phyloP scores from a whole-genome alignment of 2,113 vertebrate genomes.

The Cavia porcellus region DNA sequence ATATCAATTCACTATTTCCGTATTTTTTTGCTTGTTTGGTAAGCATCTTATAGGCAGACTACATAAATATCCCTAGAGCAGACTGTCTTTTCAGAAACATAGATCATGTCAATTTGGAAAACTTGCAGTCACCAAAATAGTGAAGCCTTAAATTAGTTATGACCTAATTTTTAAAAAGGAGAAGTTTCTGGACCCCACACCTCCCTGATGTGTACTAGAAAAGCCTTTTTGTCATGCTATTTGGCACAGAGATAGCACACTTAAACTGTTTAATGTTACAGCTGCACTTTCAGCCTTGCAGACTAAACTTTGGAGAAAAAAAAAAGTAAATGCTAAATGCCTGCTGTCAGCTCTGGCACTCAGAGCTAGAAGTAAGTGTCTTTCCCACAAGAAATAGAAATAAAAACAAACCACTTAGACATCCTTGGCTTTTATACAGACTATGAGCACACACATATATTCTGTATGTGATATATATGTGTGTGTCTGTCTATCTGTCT shows the following conservation, averaged over 20 bases:
- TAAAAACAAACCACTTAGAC: constrained; percentile 56
- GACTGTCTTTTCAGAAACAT: constrained; percentile 57
- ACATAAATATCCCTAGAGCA: neutral
- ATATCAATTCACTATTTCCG: neutral
- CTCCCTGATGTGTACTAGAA: constrained; percentile 67
- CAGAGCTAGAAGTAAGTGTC: constrained; percentile 1
- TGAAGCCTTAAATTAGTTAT: constrained; percentile 82
- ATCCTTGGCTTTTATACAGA: neutral
- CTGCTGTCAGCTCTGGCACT: constrained; percentile 43
- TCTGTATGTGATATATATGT: too few relatives aligned
- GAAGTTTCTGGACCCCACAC: constrained; percentile 72
- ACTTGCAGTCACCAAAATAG: constrained; percentile 70
- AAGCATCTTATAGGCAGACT: neutral
- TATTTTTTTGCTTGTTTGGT: neutral
- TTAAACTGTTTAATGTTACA: constrained; percentile 70
- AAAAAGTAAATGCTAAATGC: constrained; percentile 25
- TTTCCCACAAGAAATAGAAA: constrained; percentile 58
- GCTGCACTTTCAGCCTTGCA: constrained; percentile 4
- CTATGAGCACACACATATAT: neutral
- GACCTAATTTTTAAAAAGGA: constrained; percentile 84
- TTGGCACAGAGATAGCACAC: constrained; percentile 72
- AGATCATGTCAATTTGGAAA: constrained; percentile 74
- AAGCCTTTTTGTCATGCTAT: constrained; percentile 58
- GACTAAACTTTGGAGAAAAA: constrained; percentile 58
- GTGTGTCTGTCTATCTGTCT: neutral